Percentiles rank a stretch among this genome's conserved stretches.
phyloP scores from a whole-genome alignment of 2,797 vertebrate genomes.

The Mustela erminea region DNA sequence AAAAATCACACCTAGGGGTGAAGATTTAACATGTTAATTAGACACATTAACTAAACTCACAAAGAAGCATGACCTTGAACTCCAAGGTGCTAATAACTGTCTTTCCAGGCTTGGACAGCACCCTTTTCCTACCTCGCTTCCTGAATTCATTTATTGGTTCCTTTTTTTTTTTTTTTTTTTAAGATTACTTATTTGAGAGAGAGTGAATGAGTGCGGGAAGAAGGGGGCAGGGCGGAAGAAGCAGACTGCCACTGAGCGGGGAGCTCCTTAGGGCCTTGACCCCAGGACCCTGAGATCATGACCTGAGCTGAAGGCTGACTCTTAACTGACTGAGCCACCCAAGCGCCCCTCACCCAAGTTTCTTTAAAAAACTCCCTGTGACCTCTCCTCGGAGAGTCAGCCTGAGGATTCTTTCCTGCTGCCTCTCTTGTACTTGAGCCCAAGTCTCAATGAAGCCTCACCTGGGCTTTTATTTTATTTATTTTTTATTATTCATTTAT shows the following conservation, averaged over 20 bases:
- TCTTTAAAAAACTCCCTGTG: background rate
- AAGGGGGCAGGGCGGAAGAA: too few species aligned
- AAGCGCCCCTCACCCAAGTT: background rate
- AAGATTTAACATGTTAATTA: background rate
- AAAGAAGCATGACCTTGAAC: background rate
- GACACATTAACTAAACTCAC: background rate
- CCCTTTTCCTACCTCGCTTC: background rate
- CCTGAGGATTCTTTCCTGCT: background rate
- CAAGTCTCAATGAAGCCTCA: background rate
- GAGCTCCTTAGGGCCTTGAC: too few species aligned
- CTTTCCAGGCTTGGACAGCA: background rate
- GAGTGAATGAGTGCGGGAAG: too few species aligned
- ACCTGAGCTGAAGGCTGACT: too few species aligned
- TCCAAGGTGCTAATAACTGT: background rate
- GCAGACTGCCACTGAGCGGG: too few species aligned
- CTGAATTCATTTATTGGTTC: background rate
- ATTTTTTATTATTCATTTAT: too few species aligned
- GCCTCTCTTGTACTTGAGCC: background rate
- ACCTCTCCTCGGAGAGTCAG: background rate
- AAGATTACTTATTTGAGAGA: too few species aligned
- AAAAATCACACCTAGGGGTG: background rate
- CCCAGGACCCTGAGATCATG: background rate
- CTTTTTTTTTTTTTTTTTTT: too few species aligned
- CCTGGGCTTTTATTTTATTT: too few species aligned
- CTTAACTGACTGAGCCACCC: too few species aligned